Percentiles rank a stretch among this genome's conserved stretches.
phyloP scores from a whole-genome alignment of 2,113 vertebrate genomes.

The Sterrhoptilus dennistouni region DNA sequence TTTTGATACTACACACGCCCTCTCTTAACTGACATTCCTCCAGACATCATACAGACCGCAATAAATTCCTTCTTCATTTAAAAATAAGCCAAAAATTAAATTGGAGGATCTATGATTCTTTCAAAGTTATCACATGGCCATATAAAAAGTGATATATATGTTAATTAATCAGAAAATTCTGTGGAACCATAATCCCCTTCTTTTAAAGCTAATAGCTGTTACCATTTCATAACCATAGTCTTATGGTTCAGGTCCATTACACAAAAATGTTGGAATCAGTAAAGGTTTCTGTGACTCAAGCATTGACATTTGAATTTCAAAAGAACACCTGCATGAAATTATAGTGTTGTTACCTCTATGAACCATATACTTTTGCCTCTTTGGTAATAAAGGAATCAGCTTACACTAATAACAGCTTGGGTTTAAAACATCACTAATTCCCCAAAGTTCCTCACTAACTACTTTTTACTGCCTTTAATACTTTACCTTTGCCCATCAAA shows the following conservation, averaged over 20 bases:
- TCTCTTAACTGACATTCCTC: not conserved
- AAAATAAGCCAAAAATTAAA: not conserved
- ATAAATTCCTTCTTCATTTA: not conserved
- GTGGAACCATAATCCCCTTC: not conserved
- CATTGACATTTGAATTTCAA: slow-evolving; percentile 24
- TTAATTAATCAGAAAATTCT: not conserved
- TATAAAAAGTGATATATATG: not conserved
- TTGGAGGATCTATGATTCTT: not conserved
- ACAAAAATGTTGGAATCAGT: not conserved
- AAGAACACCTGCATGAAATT: slow-evolving; percentile 22
- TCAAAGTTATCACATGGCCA: not conserved
- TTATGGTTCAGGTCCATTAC: not conserved
- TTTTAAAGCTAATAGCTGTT: not conserved
- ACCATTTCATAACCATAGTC: not conserved
- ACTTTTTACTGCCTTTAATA: not conserved
- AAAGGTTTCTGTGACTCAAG: not conserved
- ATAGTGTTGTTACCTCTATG: not conserved
- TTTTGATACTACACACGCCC: not conserved
- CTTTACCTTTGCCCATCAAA: not conserved
- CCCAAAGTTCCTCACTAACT: not conserved
- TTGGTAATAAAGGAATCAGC: not conserved
- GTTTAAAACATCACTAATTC: not conserved
- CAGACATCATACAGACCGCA: not conserved
- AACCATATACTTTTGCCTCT: not conserved
- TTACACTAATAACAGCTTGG: not conserved